Conservation (phyloP, 2,113 vertebrate genomes). For the Gnathonemus longibarbis region DNA sequence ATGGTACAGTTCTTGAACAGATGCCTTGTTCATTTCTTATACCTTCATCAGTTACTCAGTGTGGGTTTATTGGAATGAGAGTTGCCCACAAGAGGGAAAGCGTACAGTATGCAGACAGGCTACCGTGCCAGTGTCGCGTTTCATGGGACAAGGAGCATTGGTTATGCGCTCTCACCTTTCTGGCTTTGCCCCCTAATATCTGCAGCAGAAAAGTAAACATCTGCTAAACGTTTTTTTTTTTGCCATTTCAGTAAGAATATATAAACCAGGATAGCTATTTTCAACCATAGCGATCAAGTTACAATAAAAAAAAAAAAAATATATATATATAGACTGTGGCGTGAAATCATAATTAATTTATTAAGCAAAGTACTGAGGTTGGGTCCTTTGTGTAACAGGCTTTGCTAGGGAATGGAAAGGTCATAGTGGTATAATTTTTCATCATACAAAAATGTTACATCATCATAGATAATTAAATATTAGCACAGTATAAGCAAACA, state of each 20-base stretch:
- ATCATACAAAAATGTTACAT: conserved; percentile 40
- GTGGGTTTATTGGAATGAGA: not conserved
- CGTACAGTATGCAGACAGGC: not conserved
- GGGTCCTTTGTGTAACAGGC: not conserved
- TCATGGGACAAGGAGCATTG: not conserved
- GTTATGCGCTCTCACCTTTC: not conserved
- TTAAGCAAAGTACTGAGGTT: not conserved
- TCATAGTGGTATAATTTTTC: conserved; percentile 6
- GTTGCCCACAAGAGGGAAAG: no score
- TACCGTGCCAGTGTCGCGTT: not conserved
- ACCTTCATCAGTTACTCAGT: not conserved
- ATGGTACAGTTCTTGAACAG: not conserved
- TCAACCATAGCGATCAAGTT: not conserved
- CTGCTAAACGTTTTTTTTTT: no score
- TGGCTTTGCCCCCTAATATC: not conserved
- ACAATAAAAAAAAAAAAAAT: not conserved
- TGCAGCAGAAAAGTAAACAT: not conserved
- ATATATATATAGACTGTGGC: not conserved
- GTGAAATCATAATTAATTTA: not conserved
- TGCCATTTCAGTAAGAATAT: no score
- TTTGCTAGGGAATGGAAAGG: not conserved
- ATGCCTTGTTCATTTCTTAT: not conserved
- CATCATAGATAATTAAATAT: conserved; percentile 48
- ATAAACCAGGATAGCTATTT: not conserved
- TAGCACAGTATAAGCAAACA: conserved; percentile 32